These are phyloP conservation scores for Andrena flavipes DNA, from an alignment of 2,888 invertebrate species.

Conservation along the genomic window DNA sequence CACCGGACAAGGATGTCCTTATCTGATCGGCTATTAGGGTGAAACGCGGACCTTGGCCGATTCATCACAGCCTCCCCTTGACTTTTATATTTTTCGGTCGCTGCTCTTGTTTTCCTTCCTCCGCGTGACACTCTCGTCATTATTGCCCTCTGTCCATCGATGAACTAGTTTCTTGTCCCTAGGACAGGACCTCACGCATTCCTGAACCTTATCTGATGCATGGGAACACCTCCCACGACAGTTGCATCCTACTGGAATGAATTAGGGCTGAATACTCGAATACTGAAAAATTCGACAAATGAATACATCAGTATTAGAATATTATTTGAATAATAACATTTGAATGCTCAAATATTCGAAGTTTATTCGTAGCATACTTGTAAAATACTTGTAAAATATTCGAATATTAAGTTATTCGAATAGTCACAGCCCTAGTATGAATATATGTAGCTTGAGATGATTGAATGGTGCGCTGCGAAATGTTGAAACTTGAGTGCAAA, in stretches of 20 bases:
- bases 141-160: slow-evolving; percentile 54
- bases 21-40: slow-evolving; percentile 80
- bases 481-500: background rate
- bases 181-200: slow-evolving; percentile 57
- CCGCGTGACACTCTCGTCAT: slow-evolving; percentile 42
- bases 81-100: slow-evolving; percentile 74
- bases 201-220: slow-evolving; percentile 59
- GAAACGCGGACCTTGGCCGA: slow-evolving; percentile 70
- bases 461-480: background rate
- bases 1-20: slow-evolving; percentile 73
- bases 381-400: too few species aligned
- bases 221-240: background rate
- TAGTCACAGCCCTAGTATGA: too few species aligned
- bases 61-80: slow-evolving; percentile 71
- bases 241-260: background rate
- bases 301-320: too few species aligned
- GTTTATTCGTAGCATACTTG: too few species aligned
- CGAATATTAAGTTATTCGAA: too few species aligned
- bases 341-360: too few species aligned
- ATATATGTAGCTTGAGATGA: background rate
- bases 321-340: too few species aligned
- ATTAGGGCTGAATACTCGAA: too few species aligned
- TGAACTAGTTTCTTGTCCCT: slow-evolving; percentile 57
- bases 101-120: slow-evolving; percentile 60
- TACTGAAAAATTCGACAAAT: too few species aligned